Percentiles rank a stretch among this genome's conserved stretches.
Conservation (phyloP, 1,140 invertebrate species). For the Drosophila quadrilineata region DNA sequence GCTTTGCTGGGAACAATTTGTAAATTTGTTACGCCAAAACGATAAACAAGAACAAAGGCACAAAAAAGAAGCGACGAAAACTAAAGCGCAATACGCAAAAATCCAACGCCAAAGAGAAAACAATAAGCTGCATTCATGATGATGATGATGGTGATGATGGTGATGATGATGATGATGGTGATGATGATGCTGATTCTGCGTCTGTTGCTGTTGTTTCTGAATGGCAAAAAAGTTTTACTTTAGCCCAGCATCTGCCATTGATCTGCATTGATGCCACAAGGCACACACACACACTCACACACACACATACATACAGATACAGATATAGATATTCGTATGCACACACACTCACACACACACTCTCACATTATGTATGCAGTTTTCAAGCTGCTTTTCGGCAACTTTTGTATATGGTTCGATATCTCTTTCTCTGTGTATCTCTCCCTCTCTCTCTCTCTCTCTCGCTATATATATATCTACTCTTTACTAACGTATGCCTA, state of each 20-base stretch:
- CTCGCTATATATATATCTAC: too few relatives aligned
- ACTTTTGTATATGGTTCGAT: constrained; percentile 3
- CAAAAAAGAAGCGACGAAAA: constrained; percentile 36
- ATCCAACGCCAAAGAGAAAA: constrained; percentile 37
- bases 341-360: constrained; percentile 3
- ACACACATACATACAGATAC: constrained; percentile 1
- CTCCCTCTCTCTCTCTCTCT: background rate
- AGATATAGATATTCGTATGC: background rate
- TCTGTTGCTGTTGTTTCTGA: background rate
- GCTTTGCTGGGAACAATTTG: constrained; percentile 56
- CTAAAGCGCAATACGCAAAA: constrained; percentile 30
- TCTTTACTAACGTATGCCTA: too few relatives aligned
- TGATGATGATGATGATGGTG: too few relatives aligned
- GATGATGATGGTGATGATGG: too few relatives aligned
- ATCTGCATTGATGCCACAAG: constrained; percentile 65
- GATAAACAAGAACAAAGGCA: constrained; percentile 31
- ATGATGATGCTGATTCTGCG: too few relatives aligned
- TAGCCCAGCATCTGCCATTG: constrained; percentile 44
- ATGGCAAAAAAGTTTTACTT: constrained; percentile 24
- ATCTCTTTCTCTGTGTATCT: background rate
- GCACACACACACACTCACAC: constrained; percentile 13
- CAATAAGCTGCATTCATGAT: constrained; percentile 35
- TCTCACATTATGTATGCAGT: constrained; percentile 58
- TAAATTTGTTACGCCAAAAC: constrained; percentile 61
- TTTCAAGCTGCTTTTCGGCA: constrained; percentile 38